Percentiles rank a stretch among this genome's conserved stretches.
These are phyloP conservation scores for Arvicanthis niloticus DNA, from an alignment of 2,113 vertebrate genomes.

Conservation along the genomic window DNA sequence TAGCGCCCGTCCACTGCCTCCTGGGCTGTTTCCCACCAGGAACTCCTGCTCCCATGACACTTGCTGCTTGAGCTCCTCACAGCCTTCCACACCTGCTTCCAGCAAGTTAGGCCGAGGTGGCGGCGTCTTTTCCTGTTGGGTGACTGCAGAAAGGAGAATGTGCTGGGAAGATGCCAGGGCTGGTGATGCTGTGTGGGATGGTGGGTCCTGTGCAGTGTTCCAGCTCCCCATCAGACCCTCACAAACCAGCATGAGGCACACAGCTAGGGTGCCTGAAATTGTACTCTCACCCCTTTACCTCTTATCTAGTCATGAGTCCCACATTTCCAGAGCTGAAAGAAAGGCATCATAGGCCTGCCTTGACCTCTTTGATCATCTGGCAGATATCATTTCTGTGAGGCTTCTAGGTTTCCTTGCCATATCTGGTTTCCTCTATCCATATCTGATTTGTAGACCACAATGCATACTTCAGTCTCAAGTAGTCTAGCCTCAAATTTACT, in stretches of 20 bases:
- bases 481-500: background rate
- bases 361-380: background rate
- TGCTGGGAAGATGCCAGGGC: background rate
- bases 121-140: slow-evolving; percentile 76
- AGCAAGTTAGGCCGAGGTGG: slow-evolving; percentile 45
- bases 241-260: fast-evolving
- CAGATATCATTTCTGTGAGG: background rate
- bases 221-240: background rate
- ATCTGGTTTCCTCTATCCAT: background rate
- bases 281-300: background rate
- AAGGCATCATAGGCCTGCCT: background rate
- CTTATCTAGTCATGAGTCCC: background rate
- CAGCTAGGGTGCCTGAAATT: fast-evolving
- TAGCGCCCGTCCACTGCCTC: slow-evolving; percentile 89
- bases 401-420: background rate
- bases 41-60: slow-evolving; percentile 86
- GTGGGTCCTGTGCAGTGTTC: background rate
- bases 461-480: background rate
- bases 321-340: background rate
- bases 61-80: slow-evolving; percentile 71
- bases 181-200: background rate
- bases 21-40: slow-evolving; percentile 91
- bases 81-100: slow-evolving; percentile 44
- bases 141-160: slow-evolving; percentile 39
- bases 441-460: background rate